These are phyloP conservation scores for Acridotheres tristis DNA, from an alignment of 2,797 vertebrate species.

Conservation along the genomic window DNA sequence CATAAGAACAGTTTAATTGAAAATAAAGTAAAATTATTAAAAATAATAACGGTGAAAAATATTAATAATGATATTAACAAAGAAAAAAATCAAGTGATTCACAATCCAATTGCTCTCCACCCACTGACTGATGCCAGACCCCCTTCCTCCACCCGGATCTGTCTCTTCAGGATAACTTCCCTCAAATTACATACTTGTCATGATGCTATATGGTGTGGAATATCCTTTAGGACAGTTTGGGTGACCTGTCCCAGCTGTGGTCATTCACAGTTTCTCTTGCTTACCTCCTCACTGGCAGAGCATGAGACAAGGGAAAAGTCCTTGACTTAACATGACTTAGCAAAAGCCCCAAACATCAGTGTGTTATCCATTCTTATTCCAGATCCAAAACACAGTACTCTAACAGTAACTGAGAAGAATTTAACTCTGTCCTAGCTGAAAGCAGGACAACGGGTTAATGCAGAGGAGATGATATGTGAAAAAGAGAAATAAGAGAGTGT, in stretches of 20 bases:
- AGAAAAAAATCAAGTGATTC: not conserved
- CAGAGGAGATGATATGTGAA: accelerated
- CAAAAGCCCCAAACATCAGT: not conserved
- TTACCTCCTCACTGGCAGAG: not conserved
- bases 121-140: not conserved
- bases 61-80: not conserved
- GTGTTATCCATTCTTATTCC: not conserved
- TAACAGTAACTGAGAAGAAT: not conserved
- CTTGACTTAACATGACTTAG: not conserved
- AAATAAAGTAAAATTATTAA: not conserved
- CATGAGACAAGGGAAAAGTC: not conserved
- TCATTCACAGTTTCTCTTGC: not conserved
- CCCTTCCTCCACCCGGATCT: not conserved
- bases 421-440: not conserved
- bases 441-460: not conserved
- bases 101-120: not conserved
- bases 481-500: not conserved
- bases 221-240: not conserved
- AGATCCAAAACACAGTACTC: not conserved
- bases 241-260: not conserved
- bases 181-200: not conserved
- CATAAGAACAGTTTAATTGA: not conserved
- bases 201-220: not conserved
- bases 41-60: not conserved
- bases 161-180: not conserved